Evolutionary conservation across 1,140 invertebrate species (phyloP).

Genomic region (Scaptomyza graminum): DNA sequence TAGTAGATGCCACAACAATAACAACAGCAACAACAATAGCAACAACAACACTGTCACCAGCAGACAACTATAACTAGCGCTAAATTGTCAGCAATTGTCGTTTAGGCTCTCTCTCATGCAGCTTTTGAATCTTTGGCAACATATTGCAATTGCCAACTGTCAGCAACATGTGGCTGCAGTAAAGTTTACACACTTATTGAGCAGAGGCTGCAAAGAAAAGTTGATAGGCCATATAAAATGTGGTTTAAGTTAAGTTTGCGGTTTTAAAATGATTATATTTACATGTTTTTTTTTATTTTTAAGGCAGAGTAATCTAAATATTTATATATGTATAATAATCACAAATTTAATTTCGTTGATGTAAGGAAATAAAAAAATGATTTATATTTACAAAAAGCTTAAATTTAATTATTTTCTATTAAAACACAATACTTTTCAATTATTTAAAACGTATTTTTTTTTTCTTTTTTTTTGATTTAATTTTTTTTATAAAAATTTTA

Average conservation of each 20-base stretch:
- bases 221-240: neutral
- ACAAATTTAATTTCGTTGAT: too few relatives aligned
- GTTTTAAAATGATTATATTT: neutral
- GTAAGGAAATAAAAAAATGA: neutral
- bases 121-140: conserved; percentile 18
- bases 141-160: conserved; percentile 17
- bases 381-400: neutral
- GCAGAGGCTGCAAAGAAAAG: neutral
- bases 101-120: conserved; percentile 41
- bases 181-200: conserved; percentile 5
- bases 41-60: conserved; percentile 18
- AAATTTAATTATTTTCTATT: neutral
- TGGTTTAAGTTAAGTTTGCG: too few relatives aligned
- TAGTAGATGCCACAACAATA: conserved; percentile 13
- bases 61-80: conserved; percentile 44
- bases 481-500: neutral
- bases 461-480: neutral
- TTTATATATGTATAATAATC: too few relatives aligned
- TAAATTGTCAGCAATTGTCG: conserved; percentile 65
- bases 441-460: neutral
- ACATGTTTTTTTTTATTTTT: neutral
- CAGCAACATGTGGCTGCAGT: conserved; percentile 28
- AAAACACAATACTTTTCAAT: neutral
- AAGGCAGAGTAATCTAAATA: too few relatives aligned
- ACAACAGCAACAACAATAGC: conserved; percentile 7